Percentiles rank a stretch among this genome's conserved stretches.
These are phyloP conservation scores for Cephus sareptanus DNA, from an alignment of 2,888 invertebrate genomes.

Conservation along the genomic window DNA sequence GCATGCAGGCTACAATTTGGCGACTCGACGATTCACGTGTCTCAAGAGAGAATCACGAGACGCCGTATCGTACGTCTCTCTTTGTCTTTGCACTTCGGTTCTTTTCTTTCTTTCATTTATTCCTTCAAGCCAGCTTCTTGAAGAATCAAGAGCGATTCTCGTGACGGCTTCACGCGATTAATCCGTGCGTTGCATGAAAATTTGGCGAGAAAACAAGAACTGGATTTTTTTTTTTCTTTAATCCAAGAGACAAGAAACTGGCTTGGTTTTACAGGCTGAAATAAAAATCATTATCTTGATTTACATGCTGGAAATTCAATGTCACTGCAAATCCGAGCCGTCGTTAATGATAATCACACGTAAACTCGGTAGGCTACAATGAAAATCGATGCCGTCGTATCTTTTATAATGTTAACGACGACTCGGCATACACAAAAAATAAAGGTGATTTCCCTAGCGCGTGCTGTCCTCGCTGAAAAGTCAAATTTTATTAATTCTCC, in stretches of 20 bases:
- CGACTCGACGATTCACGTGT: no score
- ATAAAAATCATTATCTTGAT: constrained; percentile 42
- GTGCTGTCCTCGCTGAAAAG: constrained; percentile 57
- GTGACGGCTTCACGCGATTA: no score
- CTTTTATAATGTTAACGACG: constrained; percentile 41
- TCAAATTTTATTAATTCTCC: constrained; percentile 43
- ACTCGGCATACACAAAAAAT: constrained; percentile 44
- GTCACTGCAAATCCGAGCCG: constrained; percentile 30
- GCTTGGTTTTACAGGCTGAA: constrained; percentile 53
- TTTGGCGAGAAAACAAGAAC: no score
- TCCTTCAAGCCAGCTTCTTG: no score
- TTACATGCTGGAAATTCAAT: no score
- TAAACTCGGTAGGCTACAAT: neutral
- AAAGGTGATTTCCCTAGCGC: constrained; percentile 34
- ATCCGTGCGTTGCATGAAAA: no score
- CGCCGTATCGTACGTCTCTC: constrained; percentile 26
- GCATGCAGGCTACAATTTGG: no score
- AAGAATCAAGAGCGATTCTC: no score
- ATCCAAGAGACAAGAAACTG: constrained; percentile 34
- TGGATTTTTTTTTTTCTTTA: constrained; percentile 27
- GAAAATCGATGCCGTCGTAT: constrained; percentile 6
- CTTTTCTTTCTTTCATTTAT: constrained; percentile 8
- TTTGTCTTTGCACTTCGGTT: constrained; percentile 24
- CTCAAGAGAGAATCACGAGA: no score
- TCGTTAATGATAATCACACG: constrained; percentile 34